Conservation (phyloP, 2,888 invertebrate genomes). For the Marasmarcha lunaedactyla region DNA sequence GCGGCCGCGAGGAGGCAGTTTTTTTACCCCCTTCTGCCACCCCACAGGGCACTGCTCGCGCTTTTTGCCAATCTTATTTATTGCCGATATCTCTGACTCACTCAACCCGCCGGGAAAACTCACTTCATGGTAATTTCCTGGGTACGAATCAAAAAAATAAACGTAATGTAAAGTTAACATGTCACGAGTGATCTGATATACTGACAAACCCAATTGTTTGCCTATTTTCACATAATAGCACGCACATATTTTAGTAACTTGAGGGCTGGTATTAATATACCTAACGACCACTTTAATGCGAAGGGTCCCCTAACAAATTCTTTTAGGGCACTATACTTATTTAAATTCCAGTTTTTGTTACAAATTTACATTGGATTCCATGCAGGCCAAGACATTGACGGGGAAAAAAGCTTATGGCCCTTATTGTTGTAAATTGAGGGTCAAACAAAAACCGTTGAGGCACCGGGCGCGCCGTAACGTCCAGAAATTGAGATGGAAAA, state of each 20-base stretch:
- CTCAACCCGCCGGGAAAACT: constrained; percentile 37
- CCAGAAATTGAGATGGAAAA: constrained; percentile 53
- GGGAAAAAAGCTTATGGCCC: constrained; percentile 43
- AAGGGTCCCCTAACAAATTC: constrained; percentile 35
- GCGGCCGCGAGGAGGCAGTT: constrained; percentile 11
- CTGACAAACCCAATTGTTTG: not conserved
- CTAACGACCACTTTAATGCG: constrained; percentile 48
- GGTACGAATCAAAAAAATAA: constrained; percentile 17
- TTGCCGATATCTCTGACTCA: constrained; percentile 44
- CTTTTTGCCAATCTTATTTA: constrained; percentile 63
- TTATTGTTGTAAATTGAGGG: constrained; percentile 66
- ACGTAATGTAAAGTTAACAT: not conserved
- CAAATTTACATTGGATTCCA: constrained; percentile 65
- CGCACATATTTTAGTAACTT: constrained; percentile 35
- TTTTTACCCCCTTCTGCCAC: constrained; percentile 47
- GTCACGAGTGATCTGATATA: constrained; percentile 21
- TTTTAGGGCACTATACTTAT: constrained; percentile 53
- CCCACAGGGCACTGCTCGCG: constrained; percentile 23
- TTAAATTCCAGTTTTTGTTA: constrained; percentile 66
- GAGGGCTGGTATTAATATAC: constrained; percentile 40
- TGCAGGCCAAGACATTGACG: constrained; percentile 49
- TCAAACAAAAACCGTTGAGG: constrained; percentile 69
- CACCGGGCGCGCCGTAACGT: constrained; percentile 54
- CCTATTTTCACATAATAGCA: not conserved
- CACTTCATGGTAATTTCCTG: constrained; percentile 64